These are phyloP conservation scores for Trematocara stigmaticum DNA, from an alignment of 2,113 vertebrate species.

Conservation along the genomic window DNA sequence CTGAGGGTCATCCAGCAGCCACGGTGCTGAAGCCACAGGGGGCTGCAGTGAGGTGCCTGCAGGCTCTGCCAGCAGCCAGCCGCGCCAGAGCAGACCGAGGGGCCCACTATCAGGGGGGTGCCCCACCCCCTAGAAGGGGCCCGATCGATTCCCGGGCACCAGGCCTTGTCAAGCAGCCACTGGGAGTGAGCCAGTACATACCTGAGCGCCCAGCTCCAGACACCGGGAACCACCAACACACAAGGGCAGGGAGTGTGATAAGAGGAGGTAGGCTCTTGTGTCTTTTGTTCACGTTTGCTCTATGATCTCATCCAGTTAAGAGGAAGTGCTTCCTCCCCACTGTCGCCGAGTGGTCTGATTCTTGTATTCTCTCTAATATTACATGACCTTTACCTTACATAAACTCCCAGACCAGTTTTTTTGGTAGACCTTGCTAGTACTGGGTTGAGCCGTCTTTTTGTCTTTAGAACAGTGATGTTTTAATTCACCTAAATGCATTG, in stretches of 20 bases:
- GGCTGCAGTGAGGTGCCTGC: no score
- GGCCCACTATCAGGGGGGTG: not conserved
- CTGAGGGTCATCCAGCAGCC: no score
- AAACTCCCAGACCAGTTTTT: not conserved
- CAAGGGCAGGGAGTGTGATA: not conserved
- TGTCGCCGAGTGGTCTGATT: not conserved
- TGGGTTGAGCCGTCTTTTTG: no score
- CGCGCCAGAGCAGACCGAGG: not conserved
- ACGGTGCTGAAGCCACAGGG: no score
- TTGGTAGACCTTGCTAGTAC: not conserved
- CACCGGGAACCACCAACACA: not conserved
- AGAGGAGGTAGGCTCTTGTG: not conserved
- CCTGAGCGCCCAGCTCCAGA: rapidly evolving
- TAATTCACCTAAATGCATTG: not conserved
- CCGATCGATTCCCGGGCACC: rapidly evolving
- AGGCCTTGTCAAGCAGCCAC: not conserved
- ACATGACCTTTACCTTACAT: not conserved
- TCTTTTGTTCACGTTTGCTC: not conserved
- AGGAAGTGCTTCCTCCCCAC: not conserved
- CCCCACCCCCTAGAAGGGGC: not conserved
- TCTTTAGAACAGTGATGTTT: not conserved
- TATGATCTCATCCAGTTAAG: not conserved
- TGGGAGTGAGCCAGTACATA: not conserved
- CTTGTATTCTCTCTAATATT: not conserved
- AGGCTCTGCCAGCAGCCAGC: no score